Base-by-base conservation (phyloP, 1,140 invertebrate species). In the Aphis craccivora region DNA sequence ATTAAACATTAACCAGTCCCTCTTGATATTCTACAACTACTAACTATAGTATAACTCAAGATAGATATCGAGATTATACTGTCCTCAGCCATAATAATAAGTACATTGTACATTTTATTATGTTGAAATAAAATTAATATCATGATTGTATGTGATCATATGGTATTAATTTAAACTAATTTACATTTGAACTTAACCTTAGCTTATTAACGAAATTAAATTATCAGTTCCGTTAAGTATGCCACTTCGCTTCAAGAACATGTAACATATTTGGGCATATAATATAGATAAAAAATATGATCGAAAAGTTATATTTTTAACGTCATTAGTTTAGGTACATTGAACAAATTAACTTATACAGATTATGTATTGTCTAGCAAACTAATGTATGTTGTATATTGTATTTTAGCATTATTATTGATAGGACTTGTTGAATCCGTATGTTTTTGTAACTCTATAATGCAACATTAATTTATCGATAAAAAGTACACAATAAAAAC, bases 151-250 rank as follows among this genome's bases (percentile, higher is more conserved):
- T 23, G 23, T 37, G 87, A 89, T 35, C 81, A 87, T 48, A 87
- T 51, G 35, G 20, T 37, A 88, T 48, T 48, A 35, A 48, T 48
- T 51, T 89, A 14, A 53, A 22, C 51, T 89, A 55, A 53, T 89
- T 48, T 35, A 88, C 35, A 53, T 89, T 89, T 53, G 51, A 53
- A 55, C 35, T 55, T 40, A 89, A 48, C 25, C 25, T 87, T 84
- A 40, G 43, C 18, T 30, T 45, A 53, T 53, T 53, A 37, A 89
- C 20, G 37, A 89, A 55, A 89, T 40, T 88, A 53, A 88, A 53
- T 89, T 89, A 55, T 89, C 87, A 45, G 45, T 88, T 53, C 43
- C 35, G 51, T 89, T 55, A 89, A 55, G 51, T 89, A 88, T 23
- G 25, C 9, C 35, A 53, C 48, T 89, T 53, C 20, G 7, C 45